Percentiles rank a stretch among this genome's conserved stretches.
phyloP scores from a whole-genome alignment of 2,888 invertebrate genomes.

The Hedya salicella region DNA sequence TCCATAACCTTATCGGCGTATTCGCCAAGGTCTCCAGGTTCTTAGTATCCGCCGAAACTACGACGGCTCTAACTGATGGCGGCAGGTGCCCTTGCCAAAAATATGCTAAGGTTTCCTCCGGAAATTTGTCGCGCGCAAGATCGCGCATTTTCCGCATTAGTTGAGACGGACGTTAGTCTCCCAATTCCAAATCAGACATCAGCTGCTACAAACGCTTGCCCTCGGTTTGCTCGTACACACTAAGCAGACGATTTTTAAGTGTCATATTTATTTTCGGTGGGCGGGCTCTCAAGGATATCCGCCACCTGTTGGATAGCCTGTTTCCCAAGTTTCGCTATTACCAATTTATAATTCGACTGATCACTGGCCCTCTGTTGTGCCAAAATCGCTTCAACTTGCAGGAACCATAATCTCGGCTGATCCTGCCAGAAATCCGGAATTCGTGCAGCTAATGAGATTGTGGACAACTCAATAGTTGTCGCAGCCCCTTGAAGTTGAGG shows the following conservation, averaged over 20 bases:
- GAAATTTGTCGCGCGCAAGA: too few relatives aligned
- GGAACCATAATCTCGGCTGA: conserved; percentile 6
- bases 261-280: conserved; percentile 3
- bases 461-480: conserved; percentile 5
- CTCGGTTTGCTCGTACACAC: conserved; percentile 1
- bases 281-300: conserved; percentile 3
- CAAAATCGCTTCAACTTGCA: conserved; percentile 9
- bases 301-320: background rate
- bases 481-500: background rate
- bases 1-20: conserved; percentile 22
- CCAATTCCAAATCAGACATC: background rate
- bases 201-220: conserved; percentile 24
- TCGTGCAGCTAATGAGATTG: background rate
- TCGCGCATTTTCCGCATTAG: too few relatives aligned
- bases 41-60: conserved; percentile 7
- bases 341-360: conserved; percentile 1
- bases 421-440: conserved; percentile 14
- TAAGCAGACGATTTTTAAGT: background rate
- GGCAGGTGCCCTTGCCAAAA: conserved; percentile 5
- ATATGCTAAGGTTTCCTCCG: too few relatives aligned
- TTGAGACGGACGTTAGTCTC: too few relatives aligned
- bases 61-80: conserved; percentile 19
- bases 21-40: conserved; percentile 21
- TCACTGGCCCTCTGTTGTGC: background rate
- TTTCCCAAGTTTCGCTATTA: background rate